Conservation (phyloP, 53 echinoderm and acorn worm genomes). For the Glandiceps talaboti region DNA sequence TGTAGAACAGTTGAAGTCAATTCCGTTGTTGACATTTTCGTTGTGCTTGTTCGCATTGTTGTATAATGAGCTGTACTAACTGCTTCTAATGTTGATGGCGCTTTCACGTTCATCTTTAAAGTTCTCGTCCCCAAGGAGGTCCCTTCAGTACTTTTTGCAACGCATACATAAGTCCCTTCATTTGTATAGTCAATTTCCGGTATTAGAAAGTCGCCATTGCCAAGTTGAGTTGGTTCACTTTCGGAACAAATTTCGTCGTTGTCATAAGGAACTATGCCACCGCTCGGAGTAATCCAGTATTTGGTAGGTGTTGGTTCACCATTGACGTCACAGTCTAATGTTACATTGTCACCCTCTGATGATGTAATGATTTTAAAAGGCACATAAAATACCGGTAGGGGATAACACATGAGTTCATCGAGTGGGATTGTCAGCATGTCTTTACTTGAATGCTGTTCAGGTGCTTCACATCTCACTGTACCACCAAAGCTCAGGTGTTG, state of each 20-base stretch:
- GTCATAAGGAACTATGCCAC: neutral
- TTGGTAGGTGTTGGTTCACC: neutral
- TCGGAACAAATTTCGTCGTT: neutral
- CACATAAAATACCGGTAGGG: neutral
- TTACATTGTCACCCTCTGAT: neutral
- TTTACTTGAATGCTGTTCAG: neutral
- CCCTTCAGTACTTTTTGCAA: neutral
- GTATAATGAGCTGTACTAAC: no score
- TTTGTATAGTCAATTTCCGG: neutral
- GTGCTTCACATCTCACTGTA: neutral
- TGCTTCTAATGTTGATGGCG: no score
- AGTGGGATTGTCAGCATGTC: neutral
- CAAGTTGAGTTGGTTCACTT: neutral
- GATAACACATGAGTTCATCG: neutral
- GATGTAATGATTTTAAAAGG: neutral
- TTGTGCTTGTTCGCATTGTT: neutral
- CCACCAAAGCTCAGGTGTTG: neutral
- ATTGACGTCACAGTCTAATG: neutral
- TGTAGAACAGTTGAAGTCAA: no score
- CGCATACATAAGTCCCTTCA: neutral
- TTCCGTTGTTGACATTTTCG: neutral
- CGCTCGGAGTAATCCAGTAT: neutral
- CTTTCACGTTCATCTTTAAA: no score
- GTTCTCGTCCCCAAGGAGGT: neutral
- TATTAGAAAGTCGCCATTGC: neutral